phyloP scores from a whole-genome alignment of 1,140 invertebrate genomes.

The Zaprionus nigranus region DNA sequence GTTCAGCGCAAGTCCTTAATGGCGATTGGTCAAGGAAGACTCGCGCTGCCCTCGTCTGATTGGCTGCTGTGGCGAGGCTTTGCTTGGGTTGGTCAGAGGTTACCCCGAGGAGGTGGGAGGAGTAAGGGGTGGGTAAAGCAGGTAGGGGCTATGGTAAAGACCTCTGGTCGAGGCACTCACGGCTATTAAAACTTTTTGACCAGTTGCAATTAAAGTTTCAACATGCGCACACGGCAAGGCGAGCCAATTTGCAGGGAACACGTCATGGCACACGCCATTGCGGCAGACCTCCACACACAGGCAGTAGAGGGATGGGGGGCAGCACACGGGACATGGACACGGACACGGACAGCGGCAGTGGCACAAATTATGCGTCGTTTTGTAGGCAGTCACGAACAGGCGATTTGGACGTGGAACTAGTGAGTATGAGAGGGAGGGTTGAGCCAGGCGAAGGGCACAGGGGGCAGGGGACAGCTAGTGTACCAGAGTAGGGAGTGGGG shows the following conservation, averaged over 20 bases:
- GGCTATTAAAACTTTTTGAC: constrained; percentile 59
- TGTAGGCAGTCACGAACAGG: constrained; percentile 73
- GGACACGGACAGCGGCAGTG: constrained; percentile 52
- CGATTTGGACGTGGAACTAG: constrained; percentile 65
- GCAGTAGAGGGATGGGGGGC: not conserved
- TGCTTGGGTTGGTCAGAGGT: constrained; percentile 25
- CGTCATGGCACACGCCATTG: constrained; percentile 72
- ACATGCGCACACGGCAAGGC: constrained; percentile 31
- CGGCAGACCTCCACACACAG: constrained; percentile 53
- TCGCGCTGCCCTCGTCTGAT: not conserved
- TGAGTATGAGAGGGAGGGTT: too few relatives aligned
- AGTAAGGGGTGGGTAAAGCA: too few relatives aligned
- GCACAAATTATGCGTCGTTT: constrained; percentile 82
- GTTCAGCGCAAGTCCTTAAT: not conserved
- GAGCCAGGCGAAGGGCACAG: constrained; percentile 40
- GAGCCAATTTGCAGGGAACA: constrained; percentile 67
- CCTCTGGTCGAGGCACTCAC: constrained; percentile 11
- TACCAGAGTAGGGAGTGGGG: constrained; percentile 9
- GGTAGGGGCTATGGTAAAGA: not conserved
- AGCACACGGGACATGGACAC: constrained; percentile 12
- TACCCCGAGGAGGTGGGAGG: not conserved
- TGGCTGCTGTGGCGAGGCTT: constrained; percentile 1
- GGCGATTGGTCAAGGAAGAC: constrained; percentile 15
- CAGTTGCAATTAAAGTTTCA: constrained; percentile 72
- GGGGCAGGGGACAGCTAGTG: constrained; percentile 39